Percentiles rank a stretch among this genome's conserved stretches.
phyloP scores from a whole-genome alignment of 2,888 invertebrate species.

The Fabriciana adippe region DNA sequence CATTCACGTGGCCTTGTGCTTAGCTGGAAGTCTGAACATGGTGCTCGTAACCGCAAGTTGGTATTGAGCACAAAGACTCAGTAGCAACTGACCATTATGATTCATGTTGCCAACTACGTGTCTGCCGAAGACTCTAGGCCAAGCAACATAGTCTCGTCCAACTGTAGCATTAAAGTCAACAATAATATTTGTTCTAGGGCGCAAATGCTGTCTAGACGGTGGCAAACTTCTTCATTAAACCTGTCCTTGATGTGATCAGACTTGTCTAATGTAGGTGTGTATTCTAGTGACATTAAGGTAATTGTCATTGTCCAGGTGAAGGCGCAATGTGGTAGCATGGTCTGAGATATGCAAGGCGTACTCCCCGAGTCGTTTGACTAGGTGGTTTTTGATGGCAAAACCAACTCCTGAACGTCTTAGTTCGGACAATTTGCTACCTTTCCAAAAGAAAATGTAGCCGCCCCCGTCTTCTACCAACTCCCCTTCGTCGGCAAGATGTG shows the following conservation, averaged over 20 bases:
- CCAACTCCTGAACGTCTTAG: constrained; percentile 32
- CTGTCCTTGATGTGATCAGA: not conserved
- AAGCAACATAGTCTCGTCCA: constrained; percentile 28
- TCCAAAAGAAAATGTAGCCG: constrained; percentile 34
- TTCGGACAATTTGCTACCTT: constrained; percentile 4
- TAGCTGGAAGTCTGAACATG: constrained; percentile 42
- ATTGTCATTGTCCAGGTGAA: constrained; percentile 38
- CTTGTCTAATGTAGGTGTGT: constrained; percentile 32
- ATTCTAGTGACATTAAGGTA: constrained; percentile 43
- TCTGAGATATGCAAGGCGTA: constrained; percentile 35
- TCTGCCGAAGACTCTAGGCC: constrained; percentile 38
- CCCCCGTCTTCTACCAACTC: constrained; percentile 26
- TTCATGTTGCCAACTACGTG: constrained; percentile 46
- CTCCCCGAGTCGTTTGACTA: constrained; percentile 22
- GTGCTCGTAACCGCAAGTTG: constrained; percentile 40
- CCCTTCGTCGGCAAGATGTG: constrained; percentile 37
- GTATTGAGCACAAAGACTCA: constrained; percentile 41
- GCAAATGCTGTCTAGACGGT: not conserved
- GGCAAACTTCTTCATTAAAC: not conserved
- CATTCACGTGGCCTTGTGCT: constrained; percentile 46
- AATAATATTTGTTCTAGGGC: not conserved
- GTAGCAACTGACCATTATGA: constrained; percentile 41
- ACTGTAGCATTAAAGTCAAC: constrained; percentile 21
- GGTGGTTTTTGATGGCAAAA: constrained; percentile 30
- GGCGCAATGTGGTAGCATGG: constrained; percentile 30